Evolutionary conservation across 2,797 vertebrate species (phyloP), one percentile per base, ranked within the genome.

Genomic region (Sebastiscus albofasciatus): DNA sequence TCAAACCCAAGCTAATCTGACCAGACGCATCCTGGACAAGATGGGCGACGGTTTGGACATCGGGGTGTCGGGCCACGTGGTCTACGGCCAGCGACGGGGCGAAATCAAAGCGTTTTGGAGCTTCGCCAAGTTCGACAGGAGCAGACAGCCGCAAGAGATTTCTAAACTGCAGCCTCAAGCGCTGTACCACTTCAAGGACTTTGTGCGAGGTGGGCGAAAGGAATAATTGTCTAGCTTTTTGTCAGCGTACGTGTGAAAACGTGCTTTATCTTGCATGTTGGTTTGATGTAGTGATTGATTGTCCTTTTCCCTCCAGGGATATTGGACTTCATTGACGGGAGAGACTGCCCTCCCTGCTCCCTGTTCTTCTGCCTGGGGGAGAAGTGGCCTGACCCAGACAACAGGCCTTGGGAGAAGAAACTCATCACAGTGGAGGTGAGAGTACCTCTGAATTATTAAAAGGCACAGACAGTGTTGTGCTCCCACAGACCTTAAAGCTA

Each of bases 331-430:
- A 94, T 96, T 0, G 46, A 79, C 0, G 89, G 83, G 0, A 27
- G 79, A 18, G 80, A 77, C 0, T 93, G 94, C 4, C 96, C 96
- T 22, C 90, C 94, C 26, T 96, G 93, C 78, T 93, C 95, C 3
- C 85, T 97, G 39, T 97, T 96, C 94, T 93, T 98, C 80, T 97
- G 96, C 83, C 87, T 98, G 1, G 97, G 97, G 42, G 96, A 98
- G 79, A 85, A 93, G 6, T 98, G 97, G 97, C 97, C 97, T 0
- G 96, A 97, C 69, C 93, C 93, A 2, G 79, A 83, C 2, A 82
- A 87, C 54, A 93, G 67, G 73, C 89, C 93, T 0, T 98, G 96
- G 97, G 95, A 93, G 82, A 98, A 96, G 90, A 98, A 95, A 87
- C 95, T 98, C 12, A 90, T 98, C 81, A 96, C 95, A 85, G 94